phyloP scores from a whole-genome alignment of 1,140 invertebrate genomes.

The Drosophila pseudoobscura region DNA sequence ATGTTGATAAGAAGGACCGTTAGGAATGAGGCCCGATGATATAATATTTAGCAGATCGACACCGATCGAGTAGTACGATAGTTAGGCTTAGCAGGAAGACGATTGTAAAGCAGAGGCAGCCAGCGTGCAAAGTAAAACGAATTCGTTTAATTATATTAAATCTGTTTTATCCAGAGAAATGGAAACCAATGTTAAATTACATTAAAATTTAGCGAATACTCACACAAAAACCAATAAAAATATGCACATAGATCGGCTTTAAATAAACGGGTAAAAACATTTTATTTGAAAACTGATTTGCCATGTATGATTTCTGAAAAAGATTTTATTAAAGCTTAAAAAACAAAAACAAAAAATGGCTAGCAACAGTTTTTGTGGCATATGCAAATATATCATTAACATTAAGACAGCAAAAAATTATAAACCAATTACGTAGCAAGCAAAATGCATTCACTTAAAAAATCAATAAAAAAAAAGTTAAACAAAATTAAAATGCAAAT shows the following conservation, averaged over 20 bases:
- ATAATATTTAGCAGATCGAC: conserved; percentile 12
- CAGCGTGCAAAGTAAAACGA: conserved; percentile 22
- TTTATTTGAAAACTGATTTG: conserved; percentile 61
- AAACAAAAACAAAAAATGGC: conserved; percentile 28
- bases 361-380: conserved; percentile 65
- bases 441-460: conserved; percentile 57
- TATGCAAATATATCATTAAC: conserved; percentile 79
- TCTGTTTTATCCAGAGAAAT: conserved; percentile 15
- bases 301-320: conserved; percentile 58
- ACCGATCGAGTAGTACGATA: conserved; percentile 32
- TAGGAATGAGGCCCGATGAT: conserved; percentile 20
- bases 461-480: conserved; percentile 60
- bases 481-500: conserved; percentile 35
- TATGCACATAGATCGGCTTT: conserved; percentile 43
- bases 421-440: conserved; percentile 44
- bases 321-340: conserved; percentile 56
- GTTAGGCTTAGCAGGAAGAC: conserved; percentile 56
- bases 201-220: conserved; percentile 49
- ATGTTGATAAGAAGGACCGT: neutral
- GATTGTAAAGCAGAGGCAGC: conserved; percentile 19
- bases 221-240: conserved; percentile 27
- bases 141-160: conserved; percentile 17
- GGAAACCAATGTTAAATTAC: conserved; percentile 52
- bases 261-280: conserved; percentile 29
- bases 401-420: conserved; percentile 50